These are phyloP conservation scores for Pachycephus smyrnensis DNA, from an alignment of 2,888 invertebrate genomes.

Conservation along the genomic window DNA sequence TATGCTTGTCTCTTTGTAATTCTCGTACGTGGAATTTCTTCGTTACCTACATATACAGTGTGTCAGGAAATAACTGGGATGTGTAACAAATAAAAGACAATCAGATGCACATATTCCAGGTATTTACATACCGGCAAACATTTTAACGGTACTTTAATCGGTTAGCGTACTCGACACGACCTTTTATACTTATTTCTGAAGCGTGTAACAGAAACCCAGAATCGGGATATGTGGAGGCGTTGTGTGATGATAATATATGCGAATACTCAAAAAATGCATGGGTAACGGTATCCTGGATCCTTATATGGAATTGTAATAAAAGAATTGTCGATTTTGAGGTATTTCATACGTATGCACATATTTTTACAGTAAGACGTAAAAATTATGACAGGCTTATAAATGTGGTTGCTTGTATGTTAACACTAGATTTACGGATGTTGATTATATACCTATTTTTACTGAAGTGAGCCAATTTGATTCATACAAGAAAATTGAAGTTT, in stretches of 20 bases:
- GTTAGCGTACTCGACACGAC: conserved; percentile 7
- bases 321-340: background rate
- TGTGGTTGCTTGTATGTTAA: background rate
- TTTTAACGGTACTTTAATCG: conserved; percentile 18
- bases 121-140: background rate
- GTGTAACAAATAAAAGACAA: background rate
- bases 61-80: conserved; percentile 3
- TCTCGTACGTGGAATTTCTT: background rate
- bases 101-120: background rate
- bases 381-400: background rate
- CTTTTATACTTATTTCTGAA: conserved; percentile 13
- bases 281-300: background rate
- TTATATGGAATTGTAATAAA: background rate
- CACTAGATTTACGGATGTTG: too few species aligned
- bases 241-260: background rate
- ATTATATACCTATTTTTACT: too few species aligned
- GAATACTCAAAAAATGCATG: background rate
- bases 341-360: background rate
- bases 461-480: too few species aligned
- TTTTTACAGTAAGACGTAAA: background rate
- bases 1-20: background rate
- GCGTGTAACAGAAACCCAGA: conserved; percentile 25
- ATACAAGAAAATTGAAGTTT: too few species aligned
- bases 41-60: background rate
- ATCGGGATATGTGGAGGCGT: conserved; percentile 14